phyloP scores from a whole-genome alignment of 2,888 invertebrate species.

The Oegoconia quadripuncta region DNA sequence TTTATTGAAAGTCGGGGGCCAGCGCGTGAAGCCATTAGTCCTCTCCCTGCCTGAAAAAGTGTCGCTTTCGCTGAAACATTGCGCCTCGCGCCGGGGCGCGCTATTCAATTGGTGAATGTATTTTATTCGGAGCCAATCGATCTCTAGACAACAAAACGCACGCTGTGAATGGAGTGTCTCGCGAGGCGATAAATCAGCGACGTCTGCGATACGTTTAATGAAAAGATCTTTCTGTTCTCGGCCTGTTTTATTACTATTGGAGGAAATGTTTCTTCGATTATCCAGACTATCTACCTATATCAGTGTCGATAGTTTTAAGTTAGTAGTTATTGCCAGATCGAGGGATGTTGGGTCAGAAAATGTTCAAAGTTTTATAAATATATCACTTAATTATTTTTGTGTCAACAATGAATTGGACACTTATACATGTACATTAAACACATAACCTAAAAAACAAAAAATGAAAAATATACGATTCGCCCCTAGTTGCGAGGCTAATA shows the following conservation, averaged over 20 bases:
- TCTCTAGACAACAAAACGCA: constrained; percentile 72
- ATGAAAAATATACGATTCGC: too few species aligned
- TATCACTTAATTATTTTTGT: too few species aligned
- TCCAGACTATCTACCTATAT: too few species aligned
- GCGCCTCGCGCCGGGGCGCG: constrained; percentile 44
- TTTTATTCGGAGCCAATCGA: constrained; percentile 74
- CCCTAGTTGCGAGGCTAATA: too few species aligned
- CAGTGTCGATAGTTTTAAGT: too few species aligned
- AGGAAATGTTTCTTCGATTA: constrained; percentile 28
- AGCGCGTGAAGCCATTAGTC: constrained; percentile 71
- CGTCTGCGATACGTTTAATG: constrained; percentile 71
- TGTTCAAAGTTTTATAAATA: too few species aligned
- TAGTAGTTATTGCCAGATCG: too few species aligned
- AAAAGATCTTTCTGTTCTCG: constrained; percentile 60
- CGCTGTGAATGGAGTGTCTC: constrained; percentile 67
- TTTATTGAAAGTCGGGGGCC: constrained; percentile 71
- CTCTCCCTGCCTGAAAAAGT: constrained; percentile 66
- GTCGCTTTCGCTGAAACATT: constrained; percentile 71
- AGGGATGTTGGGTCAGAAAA: too few species aligned
- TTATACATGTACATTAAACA: too few species aligned
- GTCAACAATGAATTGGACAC: too few species aligned
- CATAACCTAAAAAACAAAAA: too few species aligned
- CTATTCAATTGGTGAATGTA: constrained; percentile 74
- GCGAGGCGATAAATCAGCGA: constrained; percentile 68
- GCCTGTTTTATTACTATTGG: constrained; percentile 57